Evolutionary conservation across 2,888 invertebrate genomes (phyloP), one percentile per base, ranked within the genome.

Genomic region (Aspidapion aeneum): DNA sequence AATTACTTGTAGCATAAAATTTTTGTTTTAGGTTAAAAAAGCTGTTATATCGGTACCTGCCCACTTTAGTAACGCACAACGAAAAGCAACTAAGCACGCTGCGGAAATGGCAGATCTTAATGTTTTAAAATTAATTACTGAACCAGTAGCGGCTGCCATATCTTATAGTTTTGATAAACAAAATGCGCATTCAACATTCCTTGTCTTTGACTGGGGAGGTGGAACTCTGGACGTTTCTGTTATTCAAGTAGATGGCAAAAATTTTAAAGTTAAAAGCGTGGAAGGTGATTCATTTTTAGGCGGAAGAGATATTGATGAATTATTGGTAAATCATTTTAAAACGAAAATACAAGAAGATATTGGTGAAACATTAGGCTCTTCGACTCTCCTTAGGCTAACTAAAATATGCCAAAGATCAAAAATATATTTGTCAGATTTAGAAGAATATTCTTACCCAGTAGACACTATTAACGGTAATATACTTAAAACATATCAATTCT

Each of bases 231-330:
- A 73, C 51, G 69, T 73, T 5, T 71, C 72, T 1, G 56, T 72
- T n/a, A 63, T 72, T 20, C 54, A 63, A 61, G 68, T 66, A 50
- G 58, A 52, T 55, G 64, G 56, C 57, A 67, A 64, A 62, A 67
- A 16, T 1, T 68, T 57, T 69, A 65, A 48, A 64, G 65, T 65
- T n/a, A 50, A 52, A 56, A 57, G 59, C 20, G 60, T 72, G 12
- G 69, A 69, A 55, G 74, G 74, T 1, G 71, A 73, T 55, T 64
- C 68, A 5, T 68, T 71, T 64, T 66, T 75, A 20, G 75, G 75
- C 1, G 75, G 75, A 1, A 64, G 69, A 54, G 73, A 75, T 63
- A 68, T 74, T 17, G 72, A 73, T 57, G 61, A 65, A 54, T 63
- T 68, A 18, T 16, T 73, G 17, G 49, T 69, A 2, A 62, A 70